Base-by-base conservation (phyloP, 2,888 invertebrate genomes). In the Apoda limacodes region DNA sequence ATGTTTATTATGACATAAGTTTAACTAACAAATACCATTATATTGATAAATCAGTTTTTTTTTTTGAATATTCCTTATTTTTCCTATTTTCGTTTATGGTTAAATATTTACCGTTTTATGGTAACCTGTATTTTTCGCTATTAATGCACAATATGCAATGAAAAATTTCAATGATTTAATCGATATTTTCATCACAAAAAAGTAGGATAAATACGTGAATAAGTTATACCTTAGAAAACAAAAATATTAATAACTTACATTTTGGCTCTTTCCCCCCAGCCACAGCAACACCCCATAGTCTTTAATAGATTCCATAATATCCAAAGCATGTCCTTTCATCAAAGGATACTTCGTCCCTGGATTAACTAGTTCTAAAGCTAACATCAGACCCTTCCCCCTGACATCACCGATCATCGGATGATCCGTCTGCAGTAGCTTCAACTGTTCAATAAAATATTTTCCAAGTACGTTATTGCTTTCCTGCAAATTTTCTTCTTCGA, bases 351-450 rank as follows among this genome's bases (percentile, higher is more conserved):
- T 86, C 0, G 85, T 85, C 25, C 85, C 85, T 9, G 87, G 83
- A 9, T 80, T 72, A 1, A 96, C 91, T 39, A 98, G 67, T 68
- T 98, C 98, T 1, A 97, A 69, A 0, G 95, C 98, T 44, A 98
- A 86, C 97, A 99, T 98, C 9, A 99, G 76, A 0, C 98, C 98
- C 69, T 95, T 97, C 1, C 98, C 98, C 34, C 98, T 83, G 1
- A 99, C 95, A 70, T 98, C 98, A 4, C 98, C 98, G 25, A 99
- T 85, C 9, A 90, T 67, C 0, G 84, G 75, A 44, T 87, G 86
- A 28, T 83, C 75, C 30, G 87, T 85, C 54, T 89, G 85, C 35
- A 95, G 68, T 34, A 88, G 83, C 34, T 84, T 85, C 38, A 99
- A 67, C 48, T 90, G 84, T 45, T 87, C 72, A 4, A 98, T 70